Evolutionary conservation across 2,888 invertebrate species (phyloP).

Genomic region (Hoplodrina blanda): DNA sequence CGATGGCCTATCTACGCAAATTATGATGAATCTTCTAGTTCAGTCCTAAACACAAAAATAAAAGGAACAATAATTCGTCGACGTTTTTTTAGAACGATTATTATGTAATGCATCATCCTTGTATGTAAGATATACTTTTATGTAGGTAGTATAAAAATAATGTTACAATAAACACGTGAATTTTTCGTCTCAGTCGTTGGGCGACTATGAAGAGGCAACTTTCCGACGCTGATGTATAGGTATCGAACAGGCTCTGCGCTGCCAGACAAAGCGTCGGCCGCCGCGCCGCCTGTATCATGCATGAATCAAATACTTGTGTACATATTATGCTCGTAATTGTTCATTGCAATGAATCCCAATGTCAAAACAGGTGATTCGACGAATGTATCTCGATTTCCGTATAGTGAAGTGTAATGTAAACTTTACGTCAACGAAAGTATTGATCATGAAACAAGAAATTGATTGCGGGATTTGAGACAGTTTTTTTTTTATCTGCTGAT

Average conservation of each 20-base stretch:
- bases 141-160: too few relatives aligned
- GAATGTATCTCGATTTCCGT: constrained; percentile 59
- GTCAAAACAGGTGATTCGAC: constrained; percentile 74
- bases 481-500: background rate
- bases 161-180: background rate
- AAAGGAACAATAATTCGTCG: background rate
- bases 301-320: constrained; percentile 66
- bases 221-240: constrained; percentile 66
- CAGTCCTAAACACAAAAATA: background rate
- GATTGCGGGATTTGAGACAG: background rate
- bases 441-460: constrained; percentile 30
- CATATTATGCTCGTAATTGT: constrained; percentile 58
- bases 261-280: constrained; percentile 78
- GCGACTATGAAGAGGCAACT: constrained; percentile 62
- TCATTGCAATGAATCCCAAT: constrained; percentile 69
- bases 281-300: constrained; percentile 63
- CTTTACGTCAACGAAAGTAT: constrained; percentile 57
- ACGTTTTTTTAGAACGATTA: background rate
- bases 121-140: too few relatives aligned
- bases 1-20: background rate
- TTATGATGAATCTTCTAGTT: background rate
- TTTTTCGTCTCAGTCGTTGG: constrained; percentile 61
- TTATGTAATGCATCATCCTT: background rate
- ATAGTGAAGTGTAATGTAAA: constrained; percentile 56
- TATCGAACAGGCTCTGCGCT: constrained; percentile 59